phyloP scores from a whole-genome alignment of 2,797 vertebrate species.

The Xiphorhynchus erythropygius region DNA sequence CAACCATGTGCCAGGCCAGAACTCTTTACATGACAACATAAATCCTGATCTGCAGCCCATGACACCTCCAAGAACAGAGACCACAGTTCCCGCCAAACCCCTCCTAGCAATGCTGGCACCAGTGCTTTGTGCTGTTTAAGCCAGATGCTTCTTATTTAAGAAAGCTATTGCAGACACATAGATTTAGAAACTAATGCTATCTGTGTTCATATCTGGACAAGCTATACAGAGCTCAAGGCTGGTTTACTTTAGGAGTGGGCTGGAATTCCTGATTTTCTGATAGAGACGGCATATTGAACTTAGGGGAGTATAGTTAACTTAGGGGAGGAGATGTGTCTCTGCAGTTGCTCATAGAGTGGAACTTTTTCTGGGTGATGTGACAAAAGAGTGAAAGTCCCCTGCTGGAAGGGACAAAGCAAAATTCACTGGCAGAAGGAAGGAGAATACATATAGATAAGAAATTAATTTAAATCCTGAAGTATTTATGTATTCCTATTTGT shows the following conservation, averaged over 20 bases:
- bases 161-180: neutral
- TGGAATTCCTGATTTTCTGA: neutral
- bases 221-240: neutral
- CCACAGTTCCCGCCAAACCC: neutral
- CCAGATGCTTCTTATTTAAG: conserved; percentile 39
- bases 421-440: neutral
- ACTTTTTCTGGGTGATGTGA: neutral
- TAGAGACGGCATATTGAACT: neutral
- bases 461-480: neutral
- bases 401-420: neutral
- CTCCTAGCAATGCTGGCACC: neutral
- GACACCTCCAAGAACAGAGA: neutral
- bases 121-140: neutral
- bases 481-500: neutral
- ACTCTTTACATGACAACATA: neutral
- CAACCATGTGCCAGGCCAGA: neutral
- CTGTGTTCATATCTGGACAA: neutral
- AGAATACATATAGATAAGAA: neutral
- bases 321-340: neutral
- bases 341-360: neutral
- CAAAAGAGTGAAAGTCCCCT: neutral
- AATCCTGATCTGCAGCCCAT: neutral
- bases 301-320: neutral
- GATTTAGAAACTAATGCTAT: neutral
- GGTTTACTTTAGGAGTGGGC: neutral